These are phyloP conservation scores for Sclerodermus sp. DNA, from an alignment of 2,888 invertebrate genomes.

Conservation along the genomic window DNA sequence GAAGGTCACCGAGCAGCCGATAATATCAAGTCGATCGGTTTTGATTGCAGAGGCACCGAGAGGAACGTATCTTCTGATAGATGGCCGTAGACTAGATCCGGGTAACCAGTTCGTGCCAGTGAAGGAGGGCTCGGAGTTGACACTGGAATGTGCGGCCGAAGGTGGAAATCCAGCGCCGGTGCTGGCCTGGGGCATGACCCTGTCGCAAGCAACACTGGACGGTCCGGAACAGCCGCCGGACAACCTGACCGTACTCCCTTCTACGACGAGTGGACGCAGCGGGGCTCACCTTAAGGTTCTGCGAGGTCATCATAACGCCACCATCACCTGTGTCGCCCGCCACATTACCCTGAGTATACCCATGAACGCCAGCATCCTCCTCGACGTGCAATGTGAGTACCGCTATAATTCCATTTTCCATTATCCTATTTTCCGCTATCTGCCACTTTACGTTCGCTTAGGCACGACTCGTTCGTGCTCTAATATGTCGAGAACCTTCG, in stretches of 20 bases:
- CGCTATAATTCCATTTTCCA: neutral
- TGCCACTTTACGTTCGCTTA: no score
- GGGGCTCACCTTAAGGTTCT: slow-evolving; percentile 74
- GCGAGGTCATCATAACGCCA: slow-evolving; percentile 84
- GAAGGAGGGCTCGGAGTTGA: slow-evolving; percentile 79
- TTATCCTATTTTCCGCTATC: no score
- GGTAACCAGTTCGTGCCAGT: slow-evolving; percentile 88
- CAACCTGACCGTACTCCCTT: slow-evolving; percentile 50
- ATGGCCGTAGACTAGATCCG: slow-evolving; percentile 80
- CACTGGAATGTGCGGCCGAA: slow-evolving; percentile 83
- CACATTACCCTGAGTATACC: slow-evolving; percentile 66
- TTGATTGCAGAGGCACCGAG: slow-evolving; percentile 75
- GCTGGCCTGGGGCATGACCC: slow-evolving; percentile 68
- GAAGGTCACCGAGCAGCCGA: no score
- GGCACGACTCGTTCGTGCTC: no score
- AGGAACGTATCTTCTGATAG: slow-evolving; percentile 83
- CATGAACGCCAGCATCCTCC: slow-evolving; percentile 64
- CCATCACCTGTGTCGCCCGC: slow-evolving; percentile 78
- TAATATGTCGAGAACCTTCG: no score
- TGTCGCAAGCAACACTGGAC: slow-evolving; percentile 55
- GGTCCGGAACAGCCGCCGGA: slow-evolving; percentile 53
- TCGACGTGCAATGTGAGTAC: slow-evolving; percentile 71
- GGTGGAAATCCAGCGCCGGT: slow-evolving; percentile 75
- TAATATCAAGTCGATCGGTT: neutral
- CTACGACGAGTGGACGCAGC: slow-evolving; percentile 56